phyloP scores from a whole-genome alignment of 2,113 vertebrate genomes.

The Eulemur macaco region DNA sequence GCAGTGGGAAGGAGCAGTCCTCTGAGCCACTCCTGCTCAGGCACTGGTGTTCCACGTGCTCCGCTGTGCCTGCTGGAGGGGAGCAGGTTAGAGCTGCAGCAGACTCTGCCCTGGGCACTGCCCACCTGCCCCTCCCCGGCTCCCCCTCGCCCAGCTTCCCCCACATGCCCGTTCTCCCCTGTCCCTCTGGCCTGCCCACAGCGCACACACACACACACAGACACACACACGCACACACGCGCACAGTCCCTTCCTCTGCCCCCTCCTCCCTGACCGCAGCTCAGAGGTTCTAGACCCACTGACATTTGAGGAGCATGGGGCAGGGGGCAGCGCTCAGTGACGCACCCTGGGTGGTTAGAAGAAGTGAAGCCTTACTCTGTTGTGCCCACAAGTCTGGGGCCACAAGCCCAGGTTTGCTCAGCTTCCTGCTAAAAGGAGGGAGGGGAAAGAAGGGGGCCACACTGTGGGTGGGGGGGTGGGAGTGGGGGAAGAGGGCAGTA shows the following conservation, averaged over 20 bases:
- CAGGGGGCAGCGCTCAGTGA: not conserved
- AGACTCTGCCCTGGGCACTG: not conserved
- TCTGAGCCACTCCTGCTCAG: not conserved
- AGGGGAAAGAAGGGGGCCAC: not conserved
- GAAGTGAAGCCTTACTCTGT: not conserved
- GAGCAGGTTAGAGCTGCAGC: not conserved
- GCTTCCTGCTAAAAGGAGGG: not conserved
- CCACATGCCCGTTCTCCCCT: not conserved
- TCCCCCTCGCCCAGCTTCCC: not conserved
- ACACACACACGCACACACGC: too few species aligned
- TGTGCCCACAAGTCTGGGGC: not conserved
- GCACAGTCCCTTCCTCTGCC: not conserved
- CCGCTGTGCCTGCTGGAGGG: not conserved
- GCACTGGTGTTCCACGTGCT: not conserved
- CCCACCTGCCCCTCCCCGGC: not conserved
- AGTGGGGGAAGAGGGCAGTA: not conserved
- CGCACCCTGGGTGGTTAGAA: fast-evolving
- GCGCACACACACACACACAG: fast-evolving
- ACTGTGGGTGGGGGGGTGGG: not conserved
- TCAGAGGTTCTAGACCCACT: not conserved
- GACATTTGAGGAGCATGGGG: not conserved
- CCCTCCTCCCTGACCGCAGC: too few species aligned
- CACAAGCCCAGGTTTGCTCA: not conserved
- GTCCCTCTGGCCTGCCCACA: not conserved
- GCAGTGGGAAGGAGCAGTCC: not conserved